Evolutionary conservation across 2,888 invertebrate species (phyloP).

Genomic region (Strigamia transsilvanica): DNA sequence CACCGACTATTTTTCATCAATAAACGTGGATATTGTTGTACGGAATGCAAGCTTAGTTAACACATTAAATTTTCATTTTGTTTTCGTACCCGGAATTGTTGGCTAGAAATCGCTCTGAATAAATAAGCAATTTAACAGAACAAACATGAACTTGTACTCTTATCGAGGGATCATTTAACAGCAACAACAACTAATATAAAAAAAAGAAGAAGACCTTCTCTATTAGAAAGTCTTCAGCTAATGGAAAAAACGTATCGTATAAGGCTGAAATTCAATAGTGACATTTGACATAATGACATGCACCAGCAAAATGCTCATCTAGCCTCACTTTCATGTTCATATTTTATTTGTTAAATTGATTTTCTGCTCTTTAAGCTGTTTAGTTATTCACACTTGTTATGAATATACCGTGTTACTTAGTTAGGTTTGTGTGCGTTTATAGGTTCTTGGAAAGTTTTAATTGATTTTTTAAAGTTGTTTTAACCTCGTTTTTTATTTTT

Average conservation of each 20-base stretch:
- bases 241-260: no score
- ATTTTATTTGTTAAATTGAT: constrained; percentile 15
- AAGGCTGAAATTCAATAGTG: not conserved
- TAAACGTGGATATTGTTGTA: not conserved
- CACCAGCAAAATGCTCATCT: not conserved
- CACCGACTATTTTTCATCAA: constrained; percentile 10
- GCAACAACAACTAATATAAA: no score
- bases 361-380: not conserved
- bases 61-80: constrained; percentile 35
- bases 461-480: not conserved
- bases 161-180: no score
- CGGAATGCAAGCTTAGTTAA: not conserved
- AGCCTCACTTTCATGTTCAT: not conserved
- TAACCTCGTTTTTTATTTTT: no score
- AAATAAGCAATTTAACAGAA: no score
- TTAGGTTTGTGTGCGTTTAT: constrained; percentile 14
- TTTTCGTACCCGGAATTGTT: not conserved
- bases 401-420: constrained; percentile 16
- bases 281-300: not conserved
- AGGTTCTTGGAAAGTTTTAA: not conserved
- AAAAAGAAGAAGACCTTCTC: no score
- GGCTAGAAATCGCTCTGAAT: no score
- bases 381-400: constrained; percentile 4
- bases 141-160: no score
- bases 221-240: no score